Base-by-base conservation (phyloP, 2,888 invertebrate genomes). In the Macrosiphum euphorbiae region DNA sequence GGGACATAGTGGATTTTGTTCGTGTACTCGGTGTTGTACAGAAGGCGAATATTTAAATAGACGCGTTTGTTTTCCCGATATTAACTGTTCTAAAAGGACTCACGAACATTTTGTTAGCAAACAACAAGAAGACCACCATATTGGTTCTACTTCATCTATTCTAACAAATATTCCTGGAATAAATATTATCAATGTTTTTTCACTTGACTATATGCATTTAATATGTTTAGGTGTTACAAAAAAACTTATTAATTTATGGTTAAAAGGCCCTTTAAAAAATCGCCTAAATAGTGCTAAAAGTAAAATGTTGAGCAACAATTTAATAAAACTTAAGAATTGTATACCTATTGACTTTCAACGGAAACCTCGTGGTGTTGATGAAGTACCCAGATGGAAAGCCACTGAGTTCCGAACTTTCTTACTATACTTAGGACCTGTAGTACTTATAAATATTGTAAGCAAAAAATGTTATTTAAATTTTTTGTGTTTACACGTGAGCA, bases 21-120 rank as follows among this genome's bases (percentile, higher is more conserved):
- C 67, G n/a, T 67, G 67, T 67, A n/a, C 67, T 67, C 67, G 84
- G 35, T 87, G 87, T 87, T 26, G 24, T n/a, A 50, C n/a, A 26
- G 87, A 87, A 87, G 87, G 87, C 26, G 87, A 87, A 87, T 87
- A 47, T 87, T 87, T 50, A 47, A 87, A 87, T 87, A 28, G 87
- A 44, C 26, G 87, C 44, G 87, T 87, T 20, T 87, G 87, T 87
- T 87, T 87, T 47, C 87, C 87, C 20, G 87, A 86, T 28, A 28
- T 67, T 28, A 67, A n/a, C n/a, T 67, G 67, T 67, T n/a, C 28
- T 28, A 28, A 28, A 67, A 26, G 67, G 11, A n/a, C 67, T 28
- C 67, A 67, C n/a, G 67, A n/a, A n/a, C 11, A n/a, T 67, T 67
- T 67, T 67, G n/a, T 67, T 28, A 26, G 35, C 28, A 67, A 67